Conservation (phyloP, 2,113 vertebrate species). For the Lamprologus lemairii region DNA sequence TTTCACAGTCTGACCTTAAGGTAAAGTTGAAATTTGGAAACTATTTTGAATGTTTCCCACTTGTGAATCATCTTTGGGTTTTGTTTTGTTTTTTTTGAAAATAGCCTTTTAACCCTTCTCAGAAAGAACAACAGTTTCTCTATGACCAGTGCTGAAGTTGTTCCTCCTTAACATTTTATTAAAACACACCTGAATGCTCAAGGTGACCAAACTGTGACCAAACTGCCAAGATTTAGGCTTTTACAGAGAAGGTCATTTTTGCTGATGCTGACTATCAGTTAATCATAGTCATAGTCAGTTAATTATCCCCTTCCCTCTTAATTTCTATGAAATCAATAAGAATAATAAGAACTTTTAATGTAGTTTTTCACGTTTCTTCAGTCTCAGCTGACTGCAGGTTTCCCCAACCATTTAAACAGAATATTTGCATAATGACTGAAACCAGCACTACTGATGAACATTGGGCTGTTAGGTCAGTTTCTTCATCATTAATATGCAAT, state of each 20-base stretch:
- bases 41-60: rapidly evolving
- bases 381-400: background rate
- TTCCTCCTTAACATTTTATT: background rate
- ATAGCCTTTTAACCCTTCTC: background rate
- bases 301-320: too few relatives aligned
- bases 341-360: background rate
- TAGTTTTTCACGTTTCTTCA: background rate
- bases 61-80: background rate
- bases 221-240: background rate
- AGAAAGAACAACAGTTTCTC: background rate
- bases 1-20: background rate
- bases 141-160: rapidly evolving
- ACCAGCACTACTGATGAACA: background rate
- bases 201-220: background rate
- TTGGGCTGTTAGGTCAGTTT: background rate
- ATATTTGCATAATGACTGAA: background rate
- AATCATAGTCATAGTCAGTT: too few relatives aligned
- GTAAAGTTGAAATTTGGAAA: background rate
- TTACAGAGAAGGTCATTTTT: background rate
- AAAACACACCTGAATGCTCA: background rate
- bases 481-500: background rate
- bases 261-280: background rate
- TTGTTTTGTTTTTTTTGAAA: rapidly evolving
- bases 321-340: background rate
- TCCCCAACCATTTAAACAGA: background rate